A percentile compares a stretch with the other conserved stretches of the same genome.
Evolutionary conservation across 1,140 invertebrate genomes (phyloP).

Genomic region (Pogonus chalceus): DNA sequence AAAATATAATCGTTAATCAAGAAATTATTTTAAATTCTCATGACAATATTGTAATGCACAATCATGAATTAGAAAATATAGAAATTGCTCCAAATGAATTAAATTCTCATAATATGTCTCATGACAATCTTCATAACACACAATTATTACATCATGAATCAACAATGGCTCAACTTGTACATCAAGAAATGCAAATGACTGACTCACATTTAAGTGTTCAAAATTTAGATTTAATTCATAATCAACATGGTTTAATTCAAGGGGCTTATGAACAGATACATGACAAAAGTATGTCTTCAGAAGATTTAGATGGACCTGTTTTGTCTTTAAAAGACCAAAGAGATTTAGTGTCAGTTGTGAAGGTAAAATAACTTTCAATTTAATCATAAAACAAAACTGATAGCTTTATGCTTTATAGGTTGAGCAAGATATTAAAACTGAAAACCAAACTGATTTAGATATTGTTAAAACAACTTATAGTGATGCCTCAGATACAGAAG

Average conservation of each 20-base stretch:
- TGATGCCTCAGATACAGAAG: not conserved
- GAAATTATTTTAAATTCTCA: slow-evolving; percentile 19
- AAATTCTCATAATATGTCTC: slow-evolving; percentile 24
- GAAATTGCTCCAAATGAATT: slow-evolving; percentile 26
- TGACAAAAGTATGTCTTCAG: slow-evolving; percentile 17
- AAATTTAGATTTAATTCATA: slow-evolving; percentile 4
- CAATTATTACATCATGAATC: slow-evolving; percentile 6
- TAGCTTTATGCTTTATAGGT: slow-evolving; percentile 12
- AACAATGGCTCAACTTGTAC: not conserved
- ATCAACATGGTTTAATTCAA: not conserved
- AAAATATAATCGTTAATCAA: slow-evolving; percentile 25
- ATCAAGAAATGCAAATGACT: not conserved
- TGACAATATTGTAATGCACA: slow-evolving; percentile 22
- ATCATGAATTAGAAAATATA: slow-evolving; percentile 25
- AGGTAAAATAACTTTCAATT: not conserved
- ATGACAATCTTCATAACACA: slow-evolving; percentile 21
- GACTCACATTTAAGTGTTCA: not conserved
- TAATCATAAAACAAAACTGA: not conserved
- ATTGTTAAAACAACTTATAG: slow-evolving; percentile 14
- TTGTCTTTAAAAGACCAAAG: slow-evolving; percentile 17
- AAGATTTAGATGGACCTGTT: slow-evolving; percentile 22
- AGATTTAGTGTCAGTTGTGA: slow-evolving; percentile 8
- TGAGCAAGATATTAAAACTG: slow-evolving; percentile 9
- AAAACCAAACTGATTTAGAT: slow-evolving; percentile 10
- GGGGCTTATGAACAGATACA: slow-evolving; percentile 17